Base-by-base conservation (phyloP, 2,797 vertebrate genomes). In the Percopsis omiscomaycus region DNA sequence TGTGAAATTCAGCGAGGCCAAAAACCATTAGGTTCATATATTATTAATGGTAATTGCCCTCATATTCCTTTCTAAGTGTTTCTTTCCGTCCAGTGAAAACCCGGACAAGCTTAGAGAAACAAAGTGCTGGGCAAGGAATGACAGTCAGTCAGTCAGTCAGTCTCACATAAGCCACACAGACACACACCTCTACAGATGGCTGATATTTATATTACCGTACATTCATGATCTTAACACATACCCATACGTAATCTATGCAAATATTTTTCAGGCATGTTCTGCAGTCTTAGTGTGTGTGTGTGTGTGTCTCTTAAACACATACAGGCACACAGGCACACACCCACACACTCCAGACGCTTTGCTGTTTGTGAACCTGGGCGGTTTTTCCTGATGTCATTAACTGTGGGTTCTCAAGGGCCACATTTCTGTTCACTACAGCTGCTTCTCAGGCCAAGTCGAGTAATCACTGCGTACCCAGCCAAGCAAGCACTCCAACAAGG, bases 391-490 rank as follows among this genome's bases (percentile, higher is more conserved):
- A 67, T 75, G 74, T 81, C 83, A 86, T 87, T 84, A 84, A 81
- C 63, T 72, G 69, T 49, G 71, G 75, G 47, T 80, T 83, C 79
- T 86, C 84, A 61, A 22, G 71, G 68, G 78, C 73, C 75, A 73
- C 80, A 72, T 81, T 81, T 76, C 49, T 47, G 82, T 85, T 69
- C 14, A 56, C 77, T 81, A 69, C 71, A 74, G 72, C 77, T 65
- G 66, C 74, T 71, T 65, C 72, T 74, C 69, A 14, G 74, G 66
- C 83, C 82, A 84, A 77, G 66, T 79, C 76, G 68, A 80, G 72
- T 86, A 85, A 87, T 88, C 79, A 84, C 79, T 85, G 81, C 77
- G 80, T 77, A 83, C 49, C 52, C 73, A 86, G 80, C 63, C 80
- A 79, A 68, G 75, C 69, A 67, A 78, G 74, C 68, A 66, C 47